These are phyloP conservation scores for Cardiocondyla obscurior DNA, from an alignment of 1,140 invertebrate genomes.

Conservation along the genomic window DNA sequence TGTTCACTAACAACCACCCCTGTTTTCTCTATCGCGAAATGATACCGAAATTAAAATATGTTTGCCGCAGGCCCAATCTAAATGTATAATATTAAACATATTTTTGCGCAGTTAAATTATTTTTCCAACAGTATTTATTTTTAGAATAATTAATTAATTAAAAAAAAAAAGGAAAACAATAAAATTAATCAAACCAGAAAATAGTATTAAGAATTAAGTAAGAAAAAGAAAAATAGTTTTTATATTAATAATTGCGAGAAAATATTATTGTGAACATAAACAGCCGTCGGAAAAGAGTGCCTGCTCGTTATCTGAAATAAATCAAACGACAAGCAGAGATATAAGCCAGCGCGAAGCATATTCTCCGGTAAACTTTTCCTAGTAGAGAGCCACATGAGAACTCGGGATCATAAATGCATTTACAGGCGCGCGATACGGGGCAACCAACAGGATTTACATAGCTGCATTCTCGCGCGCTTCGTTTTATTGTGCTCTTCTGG, in stretches of 20 bases:
- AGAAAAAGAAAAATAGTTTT: not conserved
- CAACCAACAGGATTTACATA: constrained; percentile 64
- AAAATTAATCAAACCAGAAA: not conserved
- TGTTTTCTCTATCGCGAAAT: constrained; percentile 21
- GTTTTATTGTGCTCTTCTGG: constrained; percentile 78
- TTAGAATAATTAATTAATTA: too few species aligned
- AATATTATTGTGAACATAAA: constrained; percentile 57
- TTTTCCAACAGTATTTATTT: too few species aligned
- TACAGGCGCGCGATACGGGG: constrained; percentile 62
- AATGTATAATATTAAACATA: constrained; percentile 1
- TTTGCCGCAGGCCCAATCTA: not conserved
- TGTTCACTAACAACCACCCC: constrained; percentile 31
- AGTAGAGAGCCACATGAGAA: constrained; percentile 57
- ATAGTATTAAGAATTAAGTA: not conserved
- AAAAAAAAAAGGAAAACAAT: too few species aligned
- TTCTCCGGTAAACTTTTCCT: constrained; percentile 69
- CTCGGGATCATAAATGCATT: constrained; percentile 66
- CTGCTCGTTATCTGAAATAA: constrained; percentile 72
- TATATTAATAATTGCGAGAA: not conserved
- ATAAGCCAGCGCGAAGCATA: constrained; percentile 64
- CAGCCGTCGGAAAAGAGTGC: constrained; percentile 47
- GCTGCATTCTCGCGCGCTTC: constrained; percentile 54
- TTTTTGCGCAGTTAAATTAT: too few species aligned
- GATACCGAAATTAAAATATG: constrained; percentile 4
- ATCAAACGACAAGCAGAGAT: constrained; percentile 71